A percentile compares a stretch with the other conserved stretches of the same genome.
Evolutionary conservation across 2,797 vertebrate genomes (phyloP).

Genomic region (Neomorphus geoffroyi): DNA sequence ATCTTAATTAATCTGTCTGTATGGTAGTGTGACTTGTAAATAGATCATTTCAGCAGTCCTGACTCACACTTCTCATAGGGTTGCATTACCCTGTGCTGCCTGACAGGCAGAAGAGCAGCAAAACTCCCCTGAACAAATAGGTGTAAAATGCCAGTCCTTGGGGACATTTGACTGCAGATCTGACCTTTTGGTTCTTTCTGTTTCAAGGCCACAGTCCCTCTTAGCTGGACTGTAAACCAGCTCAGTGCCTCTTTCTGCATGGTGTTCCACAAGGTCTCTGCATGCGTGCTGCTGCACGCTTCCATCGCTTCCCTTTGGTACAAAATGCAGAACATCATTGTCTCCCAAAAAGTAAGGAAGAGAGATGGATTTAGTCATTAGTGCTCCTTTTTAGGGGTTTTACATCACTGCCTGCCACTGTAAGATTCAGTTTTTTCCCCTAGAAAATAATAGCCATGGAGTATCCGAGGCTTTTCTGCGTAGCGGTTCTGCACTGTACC

Average conservation of each 20-base stretch:
- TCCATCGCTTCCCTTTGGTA: background rate
- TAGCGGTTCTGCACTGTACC: background rate
- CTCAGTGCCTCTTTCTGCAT: background rate
- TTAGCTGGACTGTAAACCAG: background rate
- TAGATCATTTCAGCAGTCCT: slow-evolving; percentile 16
- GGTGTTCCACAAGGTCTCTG: background rate
- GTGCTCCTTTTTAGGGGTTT: background rate
- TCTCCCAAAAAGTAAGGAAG: background rate
- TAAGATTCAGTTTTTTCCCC: background rate
- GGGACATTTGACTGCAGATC: background rate
- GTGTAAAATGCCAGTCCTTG: background rate
- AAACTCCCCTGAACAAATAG: background rate
- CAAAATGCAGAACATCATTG: background rate
- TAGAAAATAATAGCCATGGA: background rate
- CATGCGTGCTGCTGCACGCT: background rate
- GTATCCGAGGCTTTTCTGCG: background rate
- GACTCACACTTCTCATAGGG: slow-evolving; percentile 10
- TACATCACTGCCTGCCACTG: background rate
- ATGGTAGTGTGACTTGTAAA: background rate
- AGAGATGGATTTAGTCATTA: background rate
- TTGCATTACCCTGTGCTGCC: background rate
- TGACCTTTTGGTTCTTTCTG: background rate
- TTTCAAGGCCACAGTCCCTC: background rate
- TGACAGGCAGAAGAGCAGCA: background rate
- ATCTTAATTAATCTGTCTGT: slow-evolving; percentile 34